Percentiles rank a stretch among this genome's conserved stretches.
These are phyloP conservation scores for Aplochiton taeniatus DNA, from an alignment of 2,797 vertebrate genomes.

Conservation along the genomic window DNA sequence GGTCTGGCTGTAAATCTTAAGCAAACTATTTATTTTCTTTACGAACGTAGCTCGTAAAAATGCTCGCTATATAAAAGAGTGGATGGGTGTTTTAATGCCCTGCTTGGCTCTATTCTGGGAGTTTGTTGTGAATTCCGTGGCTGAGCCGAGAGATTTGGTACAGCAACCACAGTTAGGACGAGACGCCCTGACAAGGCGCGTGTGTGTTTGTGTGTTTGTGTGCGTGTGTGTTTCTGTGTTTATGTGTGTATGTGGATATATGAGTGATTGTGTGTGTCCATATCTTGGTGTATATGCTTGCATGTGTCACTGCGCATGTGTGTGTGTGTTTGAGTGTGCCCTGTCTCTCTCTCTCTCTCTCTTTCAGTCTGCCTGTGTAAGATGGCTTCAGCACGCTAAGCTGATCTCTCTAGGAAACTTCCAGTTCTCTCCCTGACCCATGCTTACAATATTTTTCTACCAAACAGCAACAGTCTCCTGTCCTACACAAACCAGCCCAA, in stretches of 20 bases:
- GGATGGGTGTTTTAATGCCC: conserved; percentile 64
- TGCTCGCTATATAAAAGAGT: conserved; percentile 58
- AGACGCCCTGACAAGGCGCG: conserved; percentile 61
- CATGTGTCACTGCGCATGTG: conserved; percentile 39
- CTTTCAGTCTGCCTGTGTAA: too few relatives aligned
- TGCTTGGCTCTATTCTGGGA: conserved; percentile 70
- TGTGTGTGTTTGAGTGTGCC: conserved; percentile 7
- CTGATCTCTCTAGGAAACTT: conserved; percentile 58
- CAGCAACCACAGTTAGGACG: conserved; percentile 60
- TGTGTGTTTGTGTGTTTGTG: conserved; percentile 46
- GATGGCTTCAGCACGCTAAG: conserved; percentile 59
- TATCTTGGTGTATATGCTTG: conserved; percentile 28
- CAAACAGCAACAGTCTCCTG: conserved; percentile 32
- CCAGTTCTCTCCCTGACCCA: conserved; percentile 51
- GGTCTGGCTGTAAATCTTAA: conserved; percentile 37
- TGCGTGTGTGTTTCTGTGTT: neutral
- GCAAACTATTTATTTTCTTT: conserved; percentile 50
- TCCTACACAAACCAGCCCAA: too few relatives aligned
- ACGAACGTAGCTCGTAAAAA: conserved; percentile 53
- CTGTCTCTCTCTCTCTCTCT: neutral
- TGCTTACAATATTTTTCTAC: conserved; percentile 32
- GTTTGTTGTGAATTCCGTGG: conserved; percentile 74
- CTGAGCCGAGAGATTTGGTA: conserved; percentile 50
- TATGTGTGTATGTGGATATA: conserved; percentile 4
- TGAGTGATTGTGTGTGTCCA: neutral